Base-by-base conservation (phyloP, 1,140 invertebrate species). In the Ceratina calcarata region DNA sequence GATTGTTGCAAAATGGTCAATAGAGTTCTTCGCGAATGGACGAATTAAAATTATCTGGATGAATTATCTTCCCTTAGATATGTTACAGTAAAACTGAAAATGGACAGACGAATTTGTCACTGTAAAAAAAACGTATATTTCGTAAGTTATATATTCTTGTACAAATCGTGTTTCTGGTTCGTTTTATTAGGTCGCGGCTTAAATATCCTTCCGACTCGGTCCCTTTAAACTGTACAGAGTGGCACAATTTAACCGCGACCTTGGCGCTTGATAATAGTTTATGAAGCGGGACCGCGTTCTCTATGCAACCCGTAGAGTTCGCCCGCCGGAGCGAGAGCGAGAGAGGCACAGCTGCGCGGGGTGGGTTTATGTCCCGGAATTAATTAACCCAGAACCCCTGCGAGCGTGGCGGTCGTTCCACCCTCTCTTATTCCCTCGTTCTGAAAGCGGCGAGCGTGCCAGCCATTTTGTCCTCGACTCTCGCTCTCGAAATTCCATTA, bases 401-500 rank as follows among this genome's bases (percentile, higher is more conserved):
- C 84, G 80, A 85, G 81, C 83, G 81, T 22, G 49, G 16, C 82
- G 81, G 81, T 74, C 83, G 61, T 68, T 76, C 78, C 82, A 78
- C 82, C 79, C 83, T 86, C 82, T 81, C 80, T 80, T 71, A 76
- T 69, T 75, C 67, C 71, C 65, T 81, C 74, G 76, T 51, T 80
- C 68, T 81, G 66, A 74, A 81, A 88, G 82, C 87, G 83, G 62
- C 84, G 61, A 80, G 81, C 88, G 87, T 88, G 87, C 87, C 88
- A 91, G 85, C 86, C 89, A 90, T 90, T 90, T 91, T 89, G 84
- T 90, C 86, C 87, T 86, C 84, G 83, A 91, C 90, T 91, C 90
- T 91, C 90, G 86, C 90, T 91, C 91, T 91, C 90, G 87, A 91
- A 89, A 91, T 90, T 91, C 90, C 89, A 91, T 91, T 91, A 90